Conservation (phyloP, 1,140 invertebrate genomes). For the Bombus polaris region DNA sequence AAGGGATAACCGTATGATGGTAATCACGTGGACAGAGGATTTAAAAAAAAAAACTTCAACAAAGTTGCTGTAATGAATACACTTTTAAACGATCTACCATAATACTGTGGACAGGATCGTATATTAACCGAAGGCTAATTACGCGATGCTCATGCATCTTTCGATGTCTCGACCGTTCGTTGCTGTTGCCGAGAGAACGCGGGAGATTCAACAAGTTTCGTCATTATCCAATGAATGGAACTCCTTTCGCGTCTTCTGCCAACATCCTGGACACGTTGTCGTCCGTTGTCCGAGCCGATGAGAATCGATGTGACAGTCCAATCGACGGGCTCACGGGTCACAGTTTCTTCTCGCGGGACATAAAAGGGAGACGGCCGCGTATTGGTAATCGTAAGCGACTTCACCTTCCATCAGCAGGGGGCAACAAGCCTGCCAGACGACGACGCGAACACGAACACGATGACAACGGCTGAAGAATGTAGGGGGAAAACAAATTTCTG, state of each 20-base stretch:
- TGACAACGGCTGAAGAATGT: slow-evolving; percentile 7
- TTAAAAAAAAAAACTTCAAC: background rate
- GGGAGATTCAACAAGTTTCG: slow-evolving; percentile 50
- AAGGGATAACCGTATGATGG: background rate
- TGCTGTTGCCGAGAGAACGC: background rate
- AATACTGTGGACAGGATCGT: background rate
- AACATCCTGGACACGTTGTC: slow-evolving; percentile 4
- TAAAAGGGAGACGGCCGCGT: slow-evolving; percentile 36
- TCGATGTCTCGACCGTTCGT: background rate
- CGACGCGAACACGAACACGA: slow-evolving; percentile 16
- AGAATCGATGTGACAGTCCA: slow-evolving; percentile 68
- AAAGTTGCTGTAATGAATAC: too few relatives aligned
- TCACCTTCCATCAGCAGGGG: slow-evolving; percentile 59
- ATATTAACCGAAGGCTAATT: slow-evolving; percentile 1
- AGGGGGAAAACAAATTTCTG: slow-evolving; percentile 3
- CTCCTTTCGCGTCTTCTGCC: background rate
- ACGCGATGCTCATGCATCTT: background rate
- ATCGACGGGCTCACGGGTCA: slow-evolving; percentile 58
- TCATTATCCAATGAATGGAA: slow-evolving; percentile 4
- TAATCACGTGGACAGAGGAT: background rate
- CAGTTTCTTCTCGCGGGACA: slow-evolving; percentile 50
- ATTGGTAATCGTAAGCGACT: slow-evolving; percentile 43
- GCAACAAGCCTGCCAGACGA: slow-evolving; percentile 59
- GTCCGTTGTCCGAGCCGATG: slow-evolving; percentile 30
- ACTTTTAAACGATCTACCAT: slow-evolving; percentile 8